phyloP scores from a whole-genome alignment of 2,113 vertebrate species.

The Oenanthe melanoleuca region DNA sequence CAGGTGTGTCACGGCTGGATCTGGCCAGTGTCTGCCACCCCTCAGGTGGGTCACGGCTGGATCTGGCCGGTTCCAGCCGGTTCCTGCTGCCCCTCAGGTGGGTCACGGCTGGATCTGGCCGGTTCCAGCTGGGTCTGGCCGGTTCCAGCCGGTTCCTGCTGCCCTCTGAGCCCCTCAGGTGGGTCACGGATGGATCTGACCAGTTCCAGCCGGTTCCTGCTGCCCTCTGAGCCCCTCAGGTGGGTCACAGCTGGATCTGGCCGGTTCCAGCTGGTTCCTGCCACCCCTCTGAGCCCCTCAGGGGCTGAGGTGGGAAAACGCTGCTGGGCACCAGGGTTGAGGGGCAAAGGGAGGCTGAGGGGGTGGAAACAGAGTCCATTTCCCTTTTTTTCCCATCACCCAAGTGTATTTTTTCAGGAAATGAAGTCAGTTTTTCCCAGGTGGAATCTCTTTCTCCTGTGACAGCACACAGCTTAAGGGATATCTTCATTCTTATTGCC shows the following conservation, averaged over 20 bases:
- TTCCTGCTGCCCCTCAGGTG: accelerated
- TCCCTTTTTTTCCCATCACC: not conserved
- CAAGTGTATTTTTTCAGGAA: not conserved
- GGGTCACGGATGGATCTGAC: accelerated
- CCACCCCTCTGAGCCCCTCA: not conserved
- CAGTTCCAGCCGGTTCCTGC: not conserved
- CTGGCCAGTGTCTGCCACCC: too few relatives aligned
- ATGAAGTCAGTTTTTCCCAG: accelerated
- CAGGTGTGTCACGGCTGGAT: accelerated
- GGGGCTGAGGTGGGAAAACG: accelerated
- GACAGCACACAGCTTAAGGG: not conserved
- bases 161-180: not conserved
- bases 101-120: accelerated
- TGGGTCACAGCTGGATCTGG: not conserved
- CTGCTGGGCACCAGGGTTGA: accelerated
- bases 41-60: accelerated
- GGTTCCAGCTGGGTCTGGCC: accelerated
- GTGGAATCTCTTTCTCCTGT: not conserved
- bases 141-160: not conserved
- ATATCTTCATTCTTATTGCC: too few relatives aligned
- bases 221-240: too few relatives aligned
- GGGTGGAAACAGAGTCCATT: accelerated
- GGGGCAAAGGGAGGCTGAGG: accelerated
- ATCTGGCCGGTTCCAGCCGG: accelerated
- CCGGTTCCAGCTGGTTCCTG: accelerated